Evolutionary conservation across 2,113 vertebrate species (phyloP).

Genomic region (Meriones unguiculatus): DNA sequence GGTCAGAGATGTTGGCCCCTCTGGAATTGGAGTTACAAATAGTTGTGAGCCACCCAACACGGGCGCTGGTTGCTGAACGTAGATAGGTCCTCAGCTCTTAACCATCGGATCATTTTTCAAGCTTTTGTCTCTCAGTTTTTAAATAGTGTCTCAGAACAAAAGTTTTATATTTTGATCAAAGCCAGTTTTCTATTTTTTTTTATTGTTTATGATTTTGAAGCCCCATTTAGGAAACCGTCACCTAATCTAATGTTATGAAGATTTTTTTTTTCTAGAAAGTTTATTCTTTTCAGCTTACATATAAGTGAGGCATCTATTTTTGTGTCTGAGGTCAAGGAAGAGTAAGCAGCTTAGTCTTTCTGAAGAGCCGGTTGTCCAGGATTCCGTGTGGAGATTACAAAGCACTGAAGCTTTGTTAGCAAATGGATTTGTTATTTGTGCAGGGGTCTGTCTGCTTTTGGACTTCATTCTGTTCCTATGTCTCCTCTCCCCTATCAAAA

Average conservation of each 20-base stretch:
- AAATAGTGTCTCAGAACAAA: neutral
- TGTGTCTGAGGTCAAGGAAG: neutral
- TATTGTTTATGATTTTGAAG: conserved; percentile 16
- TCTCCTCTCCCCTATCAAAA: neutral
- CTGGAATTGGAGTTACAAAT: neutral
- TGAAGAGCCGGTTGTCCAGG: neutral
- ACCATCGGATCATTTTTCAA: neutral
- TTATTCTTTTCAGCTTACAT: conserved; percentile 7
- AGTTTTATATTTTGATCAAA: conserved; percentile 12
- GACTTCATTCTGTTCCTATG: neutral
- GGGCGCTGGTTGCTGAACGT: neutral
- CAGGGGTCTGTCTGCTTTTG: neutral
- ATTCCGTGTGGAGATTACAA: neutral
- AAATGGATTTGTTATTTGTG: neutral
- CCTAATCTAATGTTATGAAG: neutral
- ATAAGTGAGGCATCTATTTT: neutral
- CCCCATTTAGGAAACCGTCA: neutral
- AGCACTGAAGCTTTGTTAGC: neutral
- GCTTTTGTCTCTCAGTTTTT: neutral
- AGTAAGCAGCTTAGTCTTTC: neutral
- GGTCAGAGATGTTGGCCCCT: neutral
- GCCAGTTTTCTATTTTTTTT: conserved; percentile 24
- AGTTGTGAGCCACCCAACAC: neutral
- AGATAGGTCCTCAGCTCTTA: neutral
- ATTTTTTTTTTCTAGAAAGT: conserved; percentile 48